phyloP scores from a whole-genome alignment of 1,140 invertebrate species.

The Sesamia nonagrioides region DNA sequence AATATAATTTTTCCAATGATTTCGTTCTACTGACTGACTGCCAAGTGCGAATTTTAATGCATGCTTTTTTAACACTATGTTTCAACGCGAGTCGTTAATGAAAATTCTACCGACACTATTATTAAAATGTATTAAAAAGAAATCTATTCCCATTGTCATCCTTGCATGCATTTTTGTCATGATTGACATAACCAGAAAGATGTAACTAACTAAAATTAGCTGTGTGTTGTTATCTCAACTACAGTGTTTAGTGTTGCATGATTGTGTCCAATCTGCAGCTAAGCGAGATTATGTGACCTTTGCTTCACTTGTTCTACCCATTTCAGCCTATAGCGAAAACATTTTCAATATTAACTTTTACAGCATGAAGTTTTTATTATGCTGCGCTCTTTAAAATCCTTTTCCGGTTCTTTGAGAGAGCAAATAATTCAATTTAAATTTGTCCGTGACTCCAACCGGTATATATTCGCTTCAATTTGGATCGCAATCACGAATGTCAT shows the following conservation, averaged over 20 bases:
- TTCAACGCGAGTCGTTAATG: not conserved
- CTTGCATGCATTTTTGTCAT: too few relatives aligned
- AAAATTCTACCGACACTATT: not conserved
- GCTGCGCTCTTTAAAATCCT: not conserved
- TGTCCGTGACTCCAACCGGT: not conserved
- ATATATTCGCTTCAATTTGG: not conserved
- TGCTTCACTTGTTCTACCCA: not conserved
- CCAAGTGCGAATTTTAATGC: not conserved
- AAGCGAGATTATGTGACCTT: conserved; percentile 9
- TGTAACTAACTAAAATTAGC: not conserved
- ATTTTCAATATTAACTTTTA: not conserved
- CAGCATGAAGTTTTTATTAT: not conserved
- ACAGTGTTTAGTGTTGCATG: conserved; percentile 18
- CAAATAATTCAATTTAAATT: not conserved
- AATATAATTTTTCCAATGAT: not conserved
- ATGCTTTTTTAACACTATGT: not conserved
- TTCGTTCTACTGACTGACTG: not conserved
- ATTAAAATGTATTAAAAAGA: too few relatives aligned
- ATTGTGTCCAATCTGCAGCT: conserved; percentile 11
- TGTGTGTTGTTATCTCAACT: not conserved
- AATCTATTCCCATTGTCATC: too few relatives aligned
- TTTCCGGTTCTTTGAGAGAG: not conserved
- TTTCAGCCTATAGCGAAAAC: not conserved
- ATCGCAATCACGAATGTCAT: not conserved
- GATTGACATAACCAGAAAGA: too few relatives aligned